These are phyloP conservation scores for Atherinomorus stipes DNA, from an alignment of 2,113 vertebrate genomes.

Conservation along the genomic window DNA sequence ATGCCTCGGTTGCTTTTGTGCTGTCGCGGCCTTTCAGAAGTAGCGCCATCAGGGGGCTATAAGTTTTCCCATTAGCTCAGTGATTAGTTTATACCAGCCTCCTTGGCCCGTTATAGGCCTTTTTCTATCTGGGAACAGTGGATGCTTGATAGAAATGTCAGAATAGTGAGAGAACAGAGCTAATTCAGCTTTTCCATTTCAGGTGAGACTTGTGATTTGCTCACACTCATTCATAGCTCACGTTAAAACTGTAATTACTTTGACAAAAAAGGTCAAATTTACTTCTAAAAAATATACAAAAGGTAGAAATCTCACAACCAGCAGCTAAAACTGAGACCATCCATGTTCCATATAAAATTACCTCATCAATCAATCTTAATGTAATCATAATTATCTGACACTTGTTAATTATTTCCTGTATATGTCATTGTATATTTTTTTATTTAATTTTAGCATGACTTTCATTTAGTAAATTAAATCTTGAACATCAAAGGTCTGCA, in stretches of 20 bases:
- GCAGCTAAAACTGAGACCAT: neutral
- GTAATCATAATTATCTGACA: constrained; percentile 58
- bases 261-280: neutral
- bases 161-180: constrained; percentile 8
- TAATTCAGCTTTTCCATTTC: neutral
- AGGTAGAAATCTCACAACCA: neutral
- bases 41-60: constrained; percentile 90
- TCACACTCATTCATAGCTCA: constrained; percentile 18
- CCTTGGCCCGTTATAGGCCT: constrained; percentile 75
- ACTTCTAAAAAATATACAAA: neutral
- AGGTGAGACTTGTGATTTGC: constrained; percentile 24
- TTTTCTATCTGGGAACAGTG: constrained; percentile 77
- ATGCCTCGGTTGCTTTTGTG: constrained; percentile 89
- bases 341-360: neutral
- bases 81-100: constrained; percentile 79
- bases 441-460: constrained; percentile 73
- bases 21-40: constrained; percentile 86
- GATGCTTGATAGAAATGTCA: constrained; percentile 40
- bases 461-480: constrained; percentile 72
- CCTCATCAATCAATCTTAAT: neutral
- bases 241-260: constrained; percentile 2
- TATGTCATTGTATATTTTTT: constrained; percentile 52
- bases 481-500: constrained; percentile 81
- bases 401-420: constrained; percentile 53
- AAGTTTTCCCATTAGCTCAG: constrained; percentile 88